These are phyloP conservation scores for Vipera latastei DNA, from an alignment of 2,797 vertebrate species.

Conservation along the genomic window DNA sequence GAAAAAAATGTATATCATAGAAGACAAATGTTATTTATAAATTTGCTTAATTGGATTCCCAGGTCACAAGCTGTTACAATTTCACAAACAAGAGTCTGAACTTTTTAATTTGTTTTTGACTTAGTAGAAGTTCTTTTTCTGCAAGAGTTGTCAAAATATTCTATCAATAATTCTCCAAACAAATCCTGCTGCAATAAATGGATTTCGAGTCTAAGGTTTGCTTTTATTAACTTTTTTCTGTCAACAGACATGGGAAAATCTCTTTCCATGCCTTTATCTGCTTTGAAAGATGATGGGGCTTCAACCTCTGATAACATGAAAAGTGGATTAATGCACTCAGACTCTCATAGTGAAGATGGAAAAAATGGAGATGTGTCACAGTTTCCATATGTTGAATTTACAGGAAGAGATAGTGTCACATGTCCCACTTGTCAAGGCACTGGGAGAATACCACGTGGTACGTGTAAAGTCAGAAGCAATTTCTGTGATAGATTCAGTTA, in stretches of 20 bases:
- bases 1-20: background rate
- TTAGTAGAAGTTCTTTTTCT: background rate
- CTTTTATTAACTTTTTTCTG: conserved; percentile 13
- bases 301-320: conserved; percentile 72
- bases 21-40: background rate
- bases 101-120: background rate
- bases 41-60: background rate
- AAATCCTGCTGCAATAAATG: background rate
- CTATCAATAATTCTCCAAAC: background rate
- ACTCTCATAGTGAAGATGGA: conserved; percentile 73
- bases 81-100: background rate
- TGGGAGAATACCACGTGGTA: conserved; percentile 93
- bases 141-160: background rate
- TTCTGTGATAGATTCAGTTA: background rate
- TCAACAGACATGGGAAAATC: conserved; percentile 86
- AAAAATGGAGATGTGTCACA: conserved; percentile 88
- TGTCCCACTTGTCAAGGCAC: conserved; percentile 97
- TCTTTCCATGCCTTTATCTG: conserved; percentile 82
- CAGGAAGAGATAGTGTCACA: conserved; percentile 93
- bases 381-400: conserved; percentile 95
- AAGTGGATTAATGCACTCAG: conserved; percentile 67
- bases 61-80: background rate
- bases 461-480: conserved; percentile 5
- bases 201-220: conserved; percentile 10
- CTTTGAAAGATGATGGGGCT: conserved; percentile 75